phyloP scores from a whole-genome alignment of 2,888 invertebrate species.

The Leuctra nigra region DNA sequence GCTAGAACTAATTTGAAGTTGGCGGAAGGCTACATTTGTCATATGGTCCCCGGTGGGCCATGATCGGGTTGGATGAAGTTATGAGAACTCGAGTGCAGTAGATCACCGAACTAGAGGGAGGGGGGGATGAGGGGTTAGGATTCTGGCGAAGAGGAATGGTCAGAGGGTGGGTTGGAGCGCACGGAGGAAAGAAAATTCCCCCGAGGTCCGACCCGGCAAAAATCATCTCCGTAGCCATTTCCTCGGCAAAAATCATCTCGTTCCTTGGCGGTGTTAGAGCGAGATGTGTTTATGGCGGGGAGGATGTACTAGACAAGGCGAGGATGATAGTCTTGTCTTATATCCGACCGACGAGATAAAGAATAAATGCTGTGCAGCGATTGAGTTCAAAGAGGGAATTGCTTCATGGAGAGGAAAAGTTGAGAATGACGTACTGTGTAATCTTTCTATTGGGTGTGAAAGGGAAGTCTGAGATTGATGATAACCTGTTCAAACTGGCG shows the following conservation, averaged over 20 bases:
- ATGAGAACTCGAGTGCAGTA: conserved; percentile 43
- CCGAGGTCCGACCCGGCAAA: conserved; percentile 29
- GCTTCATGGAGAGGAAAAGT: conserved; percentile 1
- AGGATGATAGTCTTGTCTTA: background rate
- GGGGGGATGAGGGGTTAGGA: background rate
- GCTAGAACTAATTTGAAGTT: conserved; percentile 45
- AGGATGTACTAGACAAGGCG: background rate
- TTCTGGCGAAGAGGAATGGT: conserved; percentile 22
- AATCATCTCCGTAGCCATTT: conserved; percentile 38
- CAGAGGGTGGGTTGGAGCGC: conserved; percentile 20
- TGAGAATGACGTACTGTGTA: background rate
- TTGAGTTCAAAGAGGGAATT: background rate
- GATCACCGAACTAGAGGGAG: conserved; percentile 36
- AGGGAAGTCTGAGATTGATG: too few relatives aligned
- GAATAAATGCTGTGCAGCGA: conserved; percentile 6
- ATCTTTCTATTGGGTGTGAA: too few relatives aligned
- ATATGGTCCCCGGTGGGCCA: conserved; percentile 44
- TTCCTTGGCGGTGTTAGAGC: conserved; percentile 21
- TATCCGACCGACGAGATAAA: background rate
- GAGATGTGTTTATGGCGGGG: background rate
- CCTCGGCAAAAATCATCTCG: conserved; percentile 37
- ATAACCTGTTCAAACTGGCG: too few relatives aligned
- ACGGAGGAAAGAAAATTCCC: conserved; percentile 24
- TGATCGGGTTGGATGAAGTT: conserved; percentile 47
- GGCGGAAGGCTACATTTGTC: conserved; percentile 47